Base-by-base conservation (phyloP, 2,888 invertebrate genomes). In the Papilio elwesi region DNA sequence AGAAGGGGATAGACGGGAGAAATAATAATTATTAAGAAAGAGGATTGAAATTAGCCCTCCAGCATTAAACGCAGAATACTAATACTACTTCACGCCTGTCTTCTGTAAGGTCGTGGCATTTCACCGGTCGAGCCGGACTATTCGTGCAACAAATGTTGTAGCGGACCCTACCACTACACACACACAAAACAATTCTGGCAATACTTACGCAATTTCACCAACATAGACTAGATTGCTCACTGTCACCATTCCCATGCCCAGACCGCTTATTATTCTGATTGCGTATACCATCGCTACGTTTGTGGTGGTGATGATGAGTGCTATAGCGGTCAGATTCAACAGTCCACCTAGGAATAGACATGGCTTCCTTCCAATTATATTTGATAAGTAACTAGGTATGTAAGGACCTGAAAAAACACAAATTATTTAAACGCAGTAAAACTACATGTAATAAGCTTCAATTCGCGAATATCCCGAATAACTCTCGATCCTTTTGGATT, bases 331-430 rank as follows among this genome's bases (percentile, higher is more conserved):
- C 52, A 83, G 63, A 48, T 81, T 83, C 10, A 84, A 51, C 0
- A 80, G 43, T 0, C 84, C 82, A 0, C 85, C 85, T 5, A 85
- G 66, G 47, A 84, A 73, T n/a, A 86, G 74, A 48, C 85, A 84
- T 49, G 82, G 82, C 70, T 83, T 85, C 43, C 85, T 76, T 0
- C 85, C 85, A 0, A 84, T 74, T 53, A 78, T 75, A 59, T 85
- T 85, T 47, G 85, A 83, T 0, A 85, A 73, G 48, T 81, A 79
- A n/a, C 84, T 81, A 0, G 84, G 79, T 6, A 83, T 77, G 47
- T 83, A 82, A 0, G 85, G 85, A 0, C 85, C 85, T 85, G 78
- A 6, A 81, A 64, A 67, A 62, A 1, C 36, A 53, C 13, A 67
- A n/a, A 38, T 38, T 13, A 6, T 13, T 16, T 47, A 26, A 4